Base-by-base conservation (phyloP, 2,797 vertebrate genomes). In the Thalassophryne amazonica region DNA sequence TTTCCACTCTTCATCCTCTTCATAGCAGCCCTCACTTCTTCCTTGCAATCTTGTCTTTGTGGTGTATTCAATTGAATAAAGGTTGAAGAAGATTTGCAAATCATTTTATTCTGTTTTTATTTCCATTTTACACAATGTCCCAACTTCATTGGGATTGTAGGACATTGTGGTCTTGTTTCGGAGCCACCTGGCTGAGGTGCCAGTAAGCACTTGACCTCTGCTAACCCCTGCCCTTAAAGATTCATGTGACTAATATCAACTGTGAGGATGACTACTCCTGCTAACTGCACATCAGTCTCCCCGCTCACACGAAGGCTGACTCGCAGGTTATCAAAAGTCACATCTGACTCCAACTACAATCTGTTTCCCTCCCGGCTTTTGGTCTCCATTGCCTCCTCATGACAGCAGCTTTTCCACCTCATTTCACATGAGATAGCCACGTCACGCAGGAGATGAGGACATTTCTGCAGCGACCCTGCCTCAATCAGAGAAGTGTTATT, bases 371-470 rank as follows among this genome's bases (percentile, higher is more conserved):
- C 50, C 28, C 17, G 30, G 28, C 58, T 23, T 47, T 5, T 36
- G 15, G 28, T 71, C 56, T 70, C 54, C 69, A 65, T 62, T 54
- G 41, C 63, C 75, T 77, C 58, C 66, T 72, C 60, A 27, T 73
- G 81, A 81, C 85, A 82, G 81, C 76, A 68, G 81, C 76, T 84
- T 83, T 85, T 86, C 81, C 80, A 58, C 62, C 70, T 84, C 80
- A 85, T 87, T 87, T 86, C 78, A 73, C 75, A 18, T 7, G 59
- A 81, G 73, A 80, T 63, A 31, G 65, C 69, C 68, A 16, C 59
- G 40, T 75, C 69, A 66, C 25, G 2, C 33, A 11, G 16, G 33
- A 42, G 63, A 68, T 24, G 3, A 43, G 49, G 31, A 66, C 60
- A 43, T 55, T 55, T 46, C 42, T 7, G 49, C 32, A 1, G 34